Evolutionary conservation across 2,888 invertebrate species (phyloP).

Genomic region (Mythimna lalbum): DNA sequence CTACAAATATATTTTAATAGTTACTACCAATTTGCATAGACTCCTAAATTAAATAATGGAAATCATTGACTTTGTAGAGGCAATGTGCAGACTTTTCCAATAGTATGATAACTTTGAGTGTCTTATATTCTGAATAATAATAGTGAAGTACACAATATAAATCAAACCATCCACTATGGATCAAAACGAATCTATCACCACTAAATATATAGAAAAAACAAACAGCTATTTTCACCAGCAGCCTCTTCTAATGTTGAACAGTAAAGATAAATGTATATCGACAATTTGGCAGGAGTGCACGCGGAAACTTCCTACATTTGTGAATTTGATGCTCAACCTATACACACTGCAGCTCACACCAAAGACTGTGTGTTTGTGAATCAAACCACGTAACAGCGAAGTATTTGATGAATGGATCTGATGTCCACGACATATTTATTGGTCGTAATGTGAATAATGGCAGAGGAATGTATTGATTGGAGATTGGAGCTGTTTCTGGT

Average conservation of each 20-base stretch:
- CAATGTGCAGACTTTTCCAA: background rate
- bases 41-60: background rate
- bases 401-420: conserved; percentile 42
- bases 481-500: background rate
- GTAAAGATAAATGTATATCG: conserved; percentile 46
- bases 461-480: conserved; percentile 24
- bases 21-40: conserved; percentile 2
- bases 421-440: conserved; percentile 33
- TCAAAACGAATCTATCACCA: background rate
- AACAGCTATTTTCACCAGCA: conserved; percentile 18
- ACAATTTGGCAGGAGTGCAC: conserved; percentile 48
- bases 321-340: conserved; percentile 39
- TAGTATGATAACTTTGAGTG: background rate
- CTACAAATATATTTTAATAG: conserved; percentile 5
- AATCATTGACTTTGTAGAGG: background rate
- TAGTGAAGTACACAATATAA: background rate
- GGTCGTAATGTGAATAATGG: conserved; percentile 23
- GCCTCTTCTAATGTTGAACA: conserved; percentile 24
- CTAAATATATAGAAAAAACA: conserved; percentile 7
- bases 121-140: background rate
- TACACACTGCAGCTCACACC: conserved; percentile 21
- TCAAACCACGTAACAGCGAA: conserved; percentile 42
- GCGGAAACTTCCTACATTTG: conserved; percentile 64
- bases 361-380: conserved; percentile 36
- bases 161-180: background rate